Evolutionary conservation across 2,113 vertebrate species (phyloP).

Genomic region (Cynopterus brachyotis): DNA sequence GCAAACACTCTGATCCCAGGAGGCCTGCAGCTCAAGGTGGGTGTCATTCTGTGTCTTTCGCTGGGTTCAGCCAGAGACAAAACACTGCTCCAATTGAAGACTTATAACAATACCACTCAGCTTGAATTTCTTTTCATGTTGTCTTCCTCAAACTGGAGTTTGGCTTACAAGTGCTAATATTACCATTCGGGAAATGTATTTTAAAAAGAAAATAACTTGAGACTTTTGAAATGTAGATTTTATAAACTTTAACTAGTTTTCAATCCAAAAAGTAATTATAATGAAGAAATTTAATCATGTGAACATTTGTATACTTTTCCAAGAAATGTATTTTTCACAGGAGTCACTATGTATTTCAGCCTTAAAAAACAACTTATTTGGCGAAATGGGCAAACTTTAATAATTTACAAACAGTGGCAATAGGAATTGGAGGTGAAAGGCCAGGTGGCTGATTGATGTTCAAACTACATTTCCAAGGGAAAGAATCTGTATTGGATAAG

Average conservation of each 20-base stretch:
- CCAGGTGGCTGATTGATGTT: slow-evolving; percentile 68
- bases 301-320: slow-evolving; percentile 8
- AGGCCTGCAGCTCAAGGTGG: slow-evolving; percentile 68
- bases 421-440: slow-evolving; percentile 62
- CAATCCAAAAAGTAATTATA: slow-evolving; percentile 29
- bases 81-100: background rate
- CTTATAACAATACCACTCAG: background rate
- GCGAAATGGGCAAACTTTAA: slow-evolving; percentile 51
- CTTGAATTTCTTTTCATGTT: slow-evolving; percentile 47
- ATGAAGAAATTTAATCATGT: slow-evolving; percentile 27
- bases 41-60: slow-evolving; percentile 1
- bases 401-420: slow-evolving; percentile 56
- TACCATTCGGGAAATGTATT: background rate
- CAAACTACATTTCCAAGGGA: slow-evolving; percentile 62
- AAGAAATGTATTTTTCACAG: slow-evolving; percentile 20
- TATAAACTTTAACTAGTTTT: slow-evolving; percentile 28
- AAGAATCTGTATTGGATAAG: slow-evolving; percentile 57
- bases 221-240: background rate
- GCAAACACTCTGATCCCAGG: background rate
- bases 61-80: background rate
- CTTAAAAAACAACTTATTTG: slow-evolving; percentile 43
- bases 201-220: slow-evolving; percentile 39
- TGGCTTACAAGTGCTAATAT: background rate
- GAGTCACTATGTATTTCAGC: slow-evolving; percentile 6
- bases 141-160: background rate